Base-by-base conservation (phyloP, 2,888 invertebrate genomes). In the Drosophila putrida region DNA sequence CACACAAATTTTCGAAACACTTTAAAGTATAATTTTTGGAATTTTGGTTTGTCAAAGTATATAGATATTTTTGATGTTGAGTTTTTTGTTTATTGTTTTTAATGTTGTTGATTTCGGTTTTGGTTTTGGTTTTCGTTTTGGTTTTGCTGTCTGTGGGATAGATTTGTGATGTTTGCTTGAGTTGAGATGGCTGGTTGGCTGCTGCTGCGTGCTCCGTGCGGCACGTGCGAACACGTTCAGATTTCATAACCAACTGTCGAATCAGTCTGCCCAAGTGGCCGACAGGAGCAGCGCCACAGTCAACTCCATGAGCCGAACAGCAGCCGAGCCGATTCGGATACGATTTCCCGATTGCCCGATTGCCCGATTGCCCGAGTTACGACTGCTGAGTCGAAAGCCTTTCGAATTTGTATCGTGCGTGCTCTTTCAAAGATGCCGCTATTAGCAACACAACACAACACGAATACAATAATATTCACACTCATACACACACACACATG, bases 181-280 rank as follows among this genome's bases (percentile, higher is more conserved):
- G 54, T 69, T 63, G 69, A 71, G 69, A 71, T 82, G 78, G 71
- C 67, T 80, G 80, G 73, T 80, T 82, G 80, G 75, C 59, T 87
- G 80, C 72, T 75, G 77, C 82, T 85, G 75, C 80, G 75, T 82
- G 82, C 80, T 82, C 82, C 82, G 86, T 82, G 79, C 87, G 83
- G 84, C 90, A 90, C 90, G 90, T 90, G 89, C 90, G 81, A 89
- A 82, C 89, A 84, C 90, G 85, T 89, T 89, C 78, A 91, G 91
- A 90, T 84, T 90, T 91, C 89, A 88, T 89, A 89, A 91, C 89
- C 91, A 85, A 90, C 90, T 90, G 89, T 85, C 81, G 89, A 88
- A 75, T 64, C 80, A 58, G 55, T 47, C 39, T 10, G 44, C 15
- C 59, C 67, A 61, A 71, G 41, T n/a, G 49, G 46, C 65, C 68